Percentiles rank a stretch among this genome's conserved stretches.
These are phyloP conservation scores for Loxodonta africana DNA, from an alignment of 2,113 vertebrate genomes.

Conservation along the genomic window DNA sequence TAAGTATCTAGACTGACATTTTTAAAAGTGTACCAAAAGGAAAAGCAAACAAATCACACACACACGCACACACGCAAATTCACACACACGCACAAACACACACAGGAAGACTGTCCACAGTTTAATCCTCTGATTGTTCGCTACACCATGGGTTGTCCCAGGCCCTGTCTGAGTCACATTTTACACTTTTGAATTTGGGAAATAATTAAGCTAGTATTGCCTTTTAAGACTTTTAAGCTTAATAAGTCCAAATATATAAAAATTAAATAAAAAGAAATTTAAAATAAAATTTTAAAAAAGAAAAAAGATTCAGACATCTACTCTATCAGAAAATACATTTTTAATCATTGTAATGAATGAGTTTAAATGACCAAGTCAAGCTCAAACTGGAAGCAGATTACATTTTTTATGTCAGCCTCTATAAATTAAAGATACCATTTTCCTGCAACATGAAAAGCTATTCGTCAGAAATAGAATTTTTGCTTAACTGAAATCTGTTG, in stretches of 20 bases:
- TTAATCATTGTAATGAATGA: neutral
- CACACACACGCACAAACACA: neutral
- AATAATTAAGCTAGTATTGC: neutral
- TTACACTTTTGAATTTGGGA: neutral
- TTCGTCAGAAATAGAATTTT: constrained; percentile 2
- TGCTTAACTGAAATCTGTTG: constrained; percentile 22
- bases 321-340: constrained; percentile 3
- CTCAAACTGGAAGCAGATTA: neutral
- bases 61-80: no score
- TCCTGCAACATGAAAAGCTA: neutral
- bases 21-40: neutral
- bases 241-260: neutral
- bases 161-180: neutral
- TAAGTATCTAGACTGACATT: neutral
- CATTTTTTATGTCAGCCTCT: neutral
- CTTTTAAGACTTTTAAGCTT: neutral
- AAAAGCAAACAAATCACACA: neutral
- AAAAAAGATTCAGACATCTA: neutral
- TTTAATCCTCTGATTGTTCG: neutral
- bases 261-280: neutral
- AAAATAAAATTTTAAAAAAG: neutral
- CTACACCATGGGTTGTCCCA: neutral
- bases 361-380: neutral
- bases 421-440: neutral
- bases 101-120: neutral